Conservation (phyloP, 2,888 invertebrate species). For the Lasioglossum morio region DNA sequence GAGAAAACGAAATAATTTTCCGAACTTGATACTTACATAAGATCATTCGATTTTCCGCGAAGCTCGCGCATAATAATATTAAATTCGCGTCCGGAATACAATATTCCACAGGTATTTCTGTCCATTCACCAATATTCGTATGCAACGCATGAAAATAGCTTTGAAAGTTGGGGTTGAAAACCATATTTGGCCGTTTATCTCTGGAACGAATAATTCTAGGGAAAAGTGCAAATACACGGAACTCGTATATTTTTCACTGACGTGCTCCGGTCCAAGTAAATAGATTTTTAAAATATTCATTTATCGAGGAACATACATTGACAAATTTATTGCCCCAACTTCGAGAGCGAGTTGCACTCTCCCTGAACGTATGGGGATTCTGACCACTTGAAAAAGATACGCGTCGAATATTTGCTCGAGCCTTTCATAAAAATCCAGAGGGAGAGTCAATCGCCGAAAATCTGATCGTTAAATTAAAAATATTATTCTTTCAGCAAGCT, state of each 20-base stretch:
- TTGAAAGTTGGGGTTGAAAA: not conserved
- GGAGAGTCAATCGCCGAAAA: not conserved
- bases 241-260: not conserved
- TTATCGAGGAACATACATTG: not conserved
- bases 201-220: not conserved
- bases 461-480: not conserved
- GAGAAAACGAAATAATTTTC: too few species aligned
- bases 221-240: not conserved
- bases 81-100: not conserved
- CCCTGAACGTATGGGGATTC: not conserved
- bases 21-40: not conserved
- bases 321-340: not conserved
- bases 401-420: not conserved
- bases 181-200: not conserved
- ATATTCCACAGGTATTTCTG: not conserved
- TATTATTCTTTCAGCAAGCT: too few species aligned
- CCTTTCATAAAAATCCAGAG: not conserved
- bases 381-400: not conserved
- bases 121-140: not conserved
- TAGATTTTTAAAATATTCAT: not conserved
- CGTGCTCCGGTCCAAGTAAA: not conserved
- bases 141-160: not conserved
- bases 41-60: not conserved
- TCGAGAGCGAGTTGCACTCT: not conserved
- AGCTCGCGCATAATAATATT: not conserved